Evolutionary conservation across 2,888 invertebrate genomes (phyloP).

Genomic region (Agrypnus murinus): DNA sequence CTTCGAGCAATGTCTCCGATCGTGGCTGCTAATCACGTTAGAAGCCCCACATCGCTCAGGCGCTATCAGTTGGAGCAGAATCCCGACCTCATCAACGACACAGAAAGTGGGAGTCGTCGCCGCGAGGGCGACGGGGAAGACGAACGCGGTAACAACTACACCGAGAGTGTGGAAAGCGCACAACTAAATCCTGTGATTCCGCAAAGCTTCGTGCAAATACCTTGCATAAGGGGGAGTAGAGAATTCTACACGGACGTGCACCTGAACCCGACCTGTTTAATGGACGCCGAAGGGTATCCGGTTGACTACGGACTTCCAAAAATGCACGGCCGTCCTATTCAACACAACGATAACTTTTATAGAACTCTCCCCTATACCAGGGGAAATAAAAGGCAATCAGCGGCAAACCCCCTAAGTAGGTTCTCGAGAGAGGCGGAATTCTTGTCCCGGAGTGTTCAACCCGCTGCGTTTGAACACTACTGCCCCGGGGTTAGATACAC

Average conservation of each 20-base stretch:
- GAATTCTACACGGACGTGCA: slow-evolving; percentile 50
- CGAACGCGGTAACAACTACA: slow-evolving; percentile 60
- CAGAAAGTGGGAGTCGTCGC: slow-evolving; percentile 75
- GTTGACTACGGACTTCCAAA: slow-evolving; percentile 85
- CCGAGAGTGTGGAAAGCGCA: slow-evolving; percentile 56
- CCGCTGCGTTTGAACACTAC: slow-evolving; percentile 74
- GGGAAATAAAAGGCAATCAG: slow-evolving; percentile 71
- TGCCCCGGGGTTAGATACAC: slow-evolving; percentile 82
- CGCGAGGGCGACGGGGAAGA: slow-evolving; percentile 67
- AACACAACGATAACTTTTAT: slow-evolving; percentile 74
- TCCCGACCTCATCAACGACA: slow-evolving; percentile 87
- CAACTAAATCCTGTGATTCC: slow-evolving; percentile 60
- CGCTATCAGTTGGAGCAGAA: slow-evolving; percentile 79
- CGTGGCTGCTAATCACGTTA: slow-evolving; percentile 69
- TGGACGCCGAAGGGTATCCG: slow-evolving; percentile 75
- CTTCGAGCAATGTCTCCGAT: slow-evolving; percentile 60
- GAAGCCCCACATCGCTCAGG: slow-evolving; percentile 74
- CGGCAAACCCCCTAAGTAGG: slow-evolving; percentile 74
- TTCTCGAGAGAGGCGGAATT: slow-evolving; percentile 81
- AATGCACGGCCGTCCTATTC: slow-evolving; percentile 76
- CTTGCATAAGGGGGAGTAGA: slow-evolving; percentile 38
- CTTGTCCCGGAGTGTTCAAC: slow-evolving; percentile 71
- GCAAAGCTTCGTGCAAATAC: slow-evolving; percentile 62
- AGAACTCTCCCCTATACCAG: slow-evolving; percentile 86
- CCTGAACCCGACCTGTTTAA: slow-evolving; percentile 53